Evolutionary conservation across 2,113 vertebrate species (phyloP), one percentile per base, ranked within the genome.

Genomic region (Choloepus hoffmanni): DNA sequence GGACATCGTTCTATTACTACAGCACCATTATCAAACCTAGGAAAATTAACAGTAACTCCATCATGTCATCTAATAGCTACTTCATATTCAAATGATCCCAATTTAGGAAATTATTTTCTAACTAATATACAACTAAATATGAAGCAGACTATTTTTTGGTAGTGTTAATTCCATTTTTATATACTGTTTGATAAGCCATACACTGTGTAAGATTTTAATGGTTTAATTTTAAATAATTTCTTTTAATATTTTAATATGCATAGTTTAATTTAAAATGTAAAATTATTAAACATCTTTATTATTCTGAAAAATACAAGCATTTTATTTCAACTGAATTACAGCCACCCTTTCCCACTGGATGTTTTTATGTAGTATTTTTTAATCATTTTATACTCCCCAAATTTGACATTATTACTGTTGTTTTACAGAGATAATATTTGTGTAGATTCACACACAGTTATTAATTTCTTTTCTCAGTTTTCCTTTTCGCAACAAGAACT

Each of bases 221-320:
- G 26, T 74, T 94, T 85, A 53, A n/a, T 65, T 86, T 95, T 83
- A 73, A 67, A 53, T 48, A 62, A 26, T 65, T 62, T 2, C 48
- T 79, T 7, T 87, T 96, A 45, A 26, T 67, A 72, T 76, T 86
- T 90, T 82, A 93, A 63, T 67, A 70, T 40, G 53, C 33, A 9
- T 48, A 3, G 36, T n/a, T 67, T 88, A 88, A 89, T 3, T 92
- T 77, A 63, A 60, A 87, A 63, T 68, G 7, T 36, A 36, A 92
- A 90, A 86, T 90, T 40, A 76, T 45, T 55, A 73, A 73, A 36
- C 26, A 79, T 85, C 85, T 90, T 82, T 82, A 28, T 76, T 33
- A 40, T 76, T 93, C 65, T 81, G 84, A 94, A 94, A 86, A 70
- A 81, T 40, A 18, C 4, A 4, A 43, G 79, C 68, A 33, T 53